These are phyloP conservation scores for Cisticola juncidis DNA, from an alignment of 2,113 vertebrate genomes.

Conservation along the genomic window DNA sequence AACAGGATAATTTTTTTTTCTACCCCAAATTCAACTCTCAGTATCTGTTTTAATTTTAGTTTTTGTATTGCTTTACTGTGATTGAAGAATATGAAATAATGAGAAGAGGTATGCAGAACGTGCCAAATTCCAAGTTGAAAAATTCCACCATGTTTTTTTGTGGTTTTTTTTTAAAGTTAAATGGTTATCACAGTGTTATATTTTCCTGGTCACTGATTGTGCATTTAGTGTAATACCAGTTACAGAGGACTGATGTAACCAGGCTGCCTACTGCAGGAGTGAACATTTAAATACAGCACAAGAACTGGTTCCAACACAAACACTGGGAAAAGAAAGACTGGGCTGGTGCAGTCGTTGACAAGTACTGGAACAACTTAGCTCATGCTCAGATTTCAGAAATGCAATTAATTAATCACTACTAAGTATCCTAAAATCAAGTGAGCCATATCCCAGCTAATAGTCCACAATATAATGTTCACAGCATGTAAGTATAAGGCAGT, in stretches of 20 bases:
- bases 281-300: not conserved
- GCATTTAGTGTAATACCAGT: not conserved
- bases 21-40: not conserved
- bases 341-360: slow-evolving; percentile 13
- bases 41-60: not conserved
- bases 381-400: slow-evolving; percentile 51
- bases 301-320: slow-evolving; percentile 37
- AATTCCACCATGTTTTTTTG: not conserved
- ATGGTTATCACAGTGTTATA: not conserved
- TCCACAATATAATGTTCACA: slow-evolving; percentile 15
- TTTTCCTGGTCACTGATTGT: not conserved
- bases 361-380: slow-evolving; percentile 67
- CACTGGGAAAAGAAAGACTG: slow-evolving; percentile 1
- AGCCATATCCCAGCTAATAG: slow-evolving; percentile 51
- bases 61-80: not conserved
- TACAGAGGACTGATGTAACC: not conserved
- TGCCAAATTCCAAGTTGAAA: not conserved
- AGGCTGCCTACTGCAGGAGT: not conserved
- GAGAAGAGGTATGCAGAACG: not conserved
- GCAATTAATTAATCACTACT: slow-evolving; percentile 59
- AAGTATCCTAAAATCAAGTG: slow-evolving; percentile 49
- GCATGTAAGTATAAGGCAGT: slow-evolving; percentile 33
- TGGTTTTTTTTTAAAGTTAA: not conserved
- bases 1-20: not conserved
- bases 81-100: not conserved